Evolutionary conservation across 1,140 invertebrate genomes (phyloP).

Genomic region (Neuroterus valhalla): DNA sequence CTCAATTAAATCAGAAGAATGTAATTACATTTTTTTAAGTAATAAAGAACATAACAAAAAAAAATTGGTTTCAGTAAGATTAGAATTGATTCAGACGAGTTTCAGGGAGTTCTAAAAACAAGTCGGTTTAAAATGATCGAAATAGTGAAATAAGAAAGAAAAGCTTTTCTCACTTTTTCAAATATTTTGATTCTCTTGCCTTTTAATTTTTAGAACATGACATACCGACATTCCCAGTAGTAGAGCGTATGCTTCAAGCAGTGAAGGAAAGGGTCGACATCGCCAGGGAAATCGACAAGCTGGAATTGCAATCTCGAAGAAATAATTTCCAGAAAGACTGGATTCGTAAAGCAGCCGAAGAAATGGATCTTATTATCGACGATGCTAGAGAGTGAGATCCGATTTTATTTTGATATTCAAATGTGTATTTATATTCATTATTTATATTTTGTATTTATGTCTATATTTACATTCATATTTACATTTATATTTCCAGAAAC

Average conservation of each 20-base stretch:
- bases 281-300: conserved; percentile 86
- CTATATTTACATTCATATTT: conserved; percentile 26
- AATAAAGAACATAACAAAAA: too few relatives aligned
- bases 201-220: conserved; percentile 81
- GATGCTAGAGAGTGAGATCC: conserved; percentile 72
- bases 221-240: conserved; percentile 87
- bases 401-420: conserved; percentile 35
- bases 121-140: too few relatives aligned
- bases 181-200: too few relatives aligned
- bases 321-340: conserved; percentile 84
- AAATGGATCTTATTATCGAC: conserved; percentile 92
- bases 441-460: too few relatives aligned
- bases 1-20: too few relatives aligned
- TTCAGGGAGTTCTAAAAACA: too few relatives aligned
- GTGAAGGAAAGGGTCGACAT: conserved; percentile 84
- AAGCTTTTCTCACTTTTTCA: too few relatives aligned
- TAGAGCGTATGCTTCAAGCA: conserved; percentile 79
- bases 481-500: conserved; percentile 55
- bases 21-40: too few relatives aligned
- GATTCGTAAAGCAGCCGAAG: conserved; percentile 87
- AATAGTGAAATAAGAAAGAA: too few relatives aligned
- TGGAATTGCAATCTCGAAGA: conserved; percentile 82
- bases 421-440: too few relatives aligned
- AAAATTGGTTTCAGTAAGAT: too few relatives aligned
- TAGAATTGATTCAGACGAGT: too few relatives aligned